A percentile compares a stretch with the other conserved stretches of the same genome.
Conservation (phyloP, 2,888 invertebrate genomes). For the Endomychus coccineus region DNA sequence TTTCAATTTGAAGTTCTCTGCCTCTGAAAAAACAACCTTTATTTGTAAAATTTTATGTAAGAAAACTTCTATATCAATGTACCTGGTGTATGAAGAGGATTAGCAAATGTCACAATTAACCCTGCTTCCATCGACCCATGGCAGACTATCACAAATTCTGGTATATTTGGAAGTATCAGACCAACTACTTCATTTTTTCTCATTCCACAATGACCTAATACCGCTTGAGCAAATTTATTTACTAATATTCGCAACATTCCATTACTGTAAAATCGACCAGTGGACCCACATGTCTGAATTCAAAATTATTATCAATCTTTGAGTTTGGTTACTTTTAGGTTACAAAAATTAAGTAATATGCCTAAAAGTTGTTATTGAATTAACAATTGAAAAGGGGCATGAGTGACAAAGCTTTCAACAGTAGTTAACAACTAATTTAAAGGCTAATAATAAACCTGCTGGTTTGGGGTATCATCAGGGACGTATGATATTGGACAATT, state of each 20-base stretch:
- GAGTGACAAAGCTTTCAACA: too few relatives aligned
- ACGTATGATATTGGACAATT: too few relatives aligned
- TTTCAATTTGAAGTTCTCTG: too few relatives aligned
- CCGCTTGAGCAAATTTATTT: conserved; percentile 51
- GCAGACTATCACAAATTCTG: conserved; percentile 60
- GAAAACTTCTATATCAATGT: too few relatives aligned
- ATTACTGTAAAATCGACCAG: conserved; percentile 59
- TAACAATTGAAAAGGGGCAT: too few relatives aligned
- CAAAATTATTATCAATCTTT: not conserved
- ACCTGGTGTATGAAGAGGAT: conserved; percentile 63
- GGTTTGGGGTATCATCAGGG: too few relatives aligned
- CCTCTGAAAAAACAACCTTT: too few relatives aligned
- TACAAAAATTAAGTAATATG: too few relatives aligned
- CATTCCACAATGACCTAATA: conserved; percentile 50
- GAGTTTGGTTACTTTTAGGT: not conserved
- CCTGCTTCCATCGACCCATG: conserved; percentile 61
- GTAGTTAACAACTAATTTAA: too few relatives aligned
- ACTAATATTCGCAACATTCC: conserved; percentile 53
- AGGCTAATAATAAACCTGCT: too few relatives aligned
- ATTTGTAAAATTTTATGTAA: too few relatives aligned
- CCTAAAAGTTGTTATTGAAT: too few relatives aligned
- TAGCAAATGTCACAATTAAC: conserved; percentile 59
- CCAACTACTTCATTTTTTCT: conserved; percentile 58
- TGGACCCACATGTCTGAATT: conserved; percentile 58
- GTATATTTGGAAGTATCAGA: conserved; percentile 61